Evolutionary conservation across 2,113 vertebrate species (phyloP), one percentile per base, ranked within the genome.

Genomic region (Nycticebus coucang): DNA sequence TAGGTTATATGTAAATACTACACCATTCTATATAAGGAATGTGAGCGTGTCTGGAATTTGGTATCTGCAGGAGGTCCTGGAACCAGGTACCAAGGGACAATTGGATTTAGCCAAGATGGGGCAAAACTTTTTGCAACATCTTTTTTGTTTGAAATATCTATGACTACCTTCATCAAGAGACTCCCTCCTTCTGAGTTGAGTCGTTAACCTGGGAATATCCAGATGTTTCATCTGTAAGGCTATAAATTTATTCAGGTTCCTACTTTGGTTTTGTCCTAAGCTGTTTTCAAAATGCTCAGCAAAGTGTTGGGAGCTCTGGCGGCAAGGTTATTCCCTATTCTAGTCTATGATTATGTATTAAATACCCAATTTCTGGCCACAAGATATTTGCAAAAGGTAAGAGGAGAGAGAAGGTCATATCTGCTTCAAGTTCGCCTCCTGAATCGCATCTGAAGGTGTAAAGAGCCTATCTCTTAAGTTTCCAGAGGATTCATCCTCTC

Each of bases 251-350:
- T 64, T 33, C 35, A 19, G 4, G 35, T 82, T 91, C 93, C 24
- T 55, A n/a, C 37, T 92, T 81, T 85, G 30, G 66, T 84, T 93
- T 75, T 69, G n/a, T 89, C 53, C 68, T 57, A 86, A 78, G 62
- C 35, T 69, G 7, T 62, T 80, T 92, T 84, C 82, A 92, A 93
- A 94, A 35, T 74, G 57, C 24, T 85, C 22, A 26, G 3, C 45
- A 86, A 89, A 14, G 45, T 60, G 6, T 33, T 71, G 4, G 6
- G 30, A 64, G 2, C 41, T 66, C 72, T 64, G 14, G 5, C 13
- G 30, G 7, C 2, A 28, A n/a, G 4, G 5, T 68, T 72, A 30
- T 60, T 79, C 79, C 55, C 82, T 12, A 41, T 66, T 79, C 50
- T 18, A 37, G 4, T 26, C 86, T 79, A 37, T 69, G 45, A 30